phyloP scores from a whole-genome alignment of 2,113 vertebrate species.

The Archocentrus centrarchus region DNA sequence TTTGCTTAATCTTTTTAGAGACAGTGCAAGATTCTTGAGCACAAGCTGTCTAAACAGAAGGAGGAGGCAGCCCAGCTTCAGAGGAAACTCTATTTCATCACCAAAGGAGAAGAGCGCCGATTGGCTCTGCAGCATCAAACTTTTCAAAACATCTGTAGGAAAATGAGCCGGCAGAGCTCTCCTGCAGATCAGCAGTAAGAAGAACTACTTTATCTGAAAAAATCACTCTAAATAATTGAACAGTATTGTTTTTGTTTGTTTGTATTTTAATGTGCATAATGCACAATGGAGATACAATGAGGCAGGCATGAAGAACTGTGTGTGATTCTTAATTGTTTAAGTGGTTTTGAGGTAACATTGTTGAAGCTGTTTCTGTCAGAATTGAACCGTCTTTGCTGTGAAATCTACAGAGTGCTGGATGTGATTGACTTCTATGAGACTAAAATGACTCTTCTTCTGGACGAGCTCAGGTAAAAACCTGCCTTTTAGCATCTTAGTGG shows the following conservation, averaged over 20 bases:
- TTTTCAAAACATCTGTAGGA: conserved; percentile 81
- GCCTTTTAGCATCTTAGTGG: neutral
- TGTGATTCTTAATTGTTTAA: too few relatives aligned
- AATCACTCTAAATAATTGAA: neutral
- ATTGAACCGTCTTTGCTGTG: neutral
- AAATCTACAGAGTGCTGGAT: conserved; percentile 82
- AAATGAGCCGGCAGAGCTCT: conserved; percentile 66
- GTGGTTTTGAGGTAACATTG: too few relatives aligned
- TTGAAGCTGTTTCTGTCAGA: too few relatives aligned
- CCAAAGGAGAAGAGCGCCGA: conserved; percentile 81
- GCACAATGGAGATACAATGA: too few relatives aligned
- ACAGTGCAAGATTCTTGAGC: conserved; percentile 79
- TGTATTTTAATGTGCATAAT: too few relatives aligned
- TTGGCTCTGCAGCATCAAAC: conserved; percentile 77
- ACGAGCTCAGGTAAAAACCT: conserved; percentile 79
- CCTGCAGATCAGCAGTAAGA: conserved; percentile 85
- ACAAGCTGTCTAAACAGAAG: conserved; percentile 79
- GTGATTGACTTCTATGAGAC: conserved; percentile 89
- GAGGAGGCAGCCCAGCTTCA: conserved; percentile 80
- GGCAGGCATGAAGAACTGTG: too few relatives aligned
- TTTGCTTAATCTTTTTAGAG: conserved; percentile 36
- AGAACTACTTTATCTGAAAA: conserved; percentile 43
- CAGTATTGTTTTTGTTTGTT: neutral
- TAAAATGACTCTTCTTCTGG: conserved; percentile 80
- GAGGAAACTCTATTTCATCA: conserved; percentile 78